Evolutionary conservation across 2,797 vertebrate genomes (phyloP).

Genomic region (Aviceda leuphotes): DNA sequence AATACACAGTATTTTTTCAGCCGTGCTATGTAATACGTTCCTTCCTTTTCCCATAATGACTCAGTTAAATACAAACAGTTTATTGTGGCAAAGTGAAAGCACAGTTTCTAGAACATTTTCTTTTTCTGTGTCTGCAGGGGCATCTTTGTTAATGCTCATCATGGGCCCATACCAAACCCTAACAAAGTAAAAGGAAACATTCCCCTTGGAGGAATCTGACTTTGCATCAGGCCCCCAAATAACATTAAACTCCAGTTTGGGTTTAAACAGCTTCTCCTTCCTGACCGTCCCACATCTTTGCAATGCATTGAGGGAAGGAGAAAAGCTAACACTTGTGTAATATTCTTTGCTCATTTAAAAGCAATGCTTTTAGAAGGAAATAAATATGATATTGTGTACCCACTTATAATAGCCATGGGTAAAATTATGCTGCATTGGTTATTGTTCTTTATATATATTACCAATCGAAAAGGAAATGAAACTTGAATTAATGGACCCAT

Average conservation of each 20-base stretch:
- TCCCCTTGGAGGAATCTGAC: neutral
- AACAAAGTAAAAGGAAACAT: neutral
- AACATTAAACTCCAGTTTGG: neutral
- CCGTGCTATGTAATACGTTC: neutral
- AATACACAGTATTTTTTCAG: neutral
- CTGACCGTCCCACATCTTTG: neutral
- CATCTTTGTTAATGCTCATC: neutral
- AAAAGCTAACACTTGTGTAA: neutral
- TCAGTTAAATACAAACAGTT: neutral
- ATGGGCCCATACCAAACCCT: neutral
- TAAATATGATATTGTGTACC: neutral
- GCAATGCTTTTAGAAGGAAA: slow-evolving; percentile 28
- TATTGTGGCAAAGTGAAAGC: neutral
- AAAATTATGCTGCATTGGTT: slow-evolving; percentile 43
- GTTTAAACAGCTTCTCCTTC: neutral
- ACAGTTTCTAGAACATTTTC: neutral
- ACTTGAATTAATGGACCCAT: slow-evolving; percentile 55
- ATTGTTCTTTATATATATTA: slow-evolving; percentile 48
- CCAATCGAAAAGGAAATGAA: slow-evolving; percentile 40
- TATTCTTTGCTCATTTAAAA: slow-evolving; percentile 34
- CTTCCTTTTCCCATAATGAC: neutral
- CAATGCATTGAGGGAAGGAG: neutral
- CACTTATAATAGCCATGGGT: neutral
- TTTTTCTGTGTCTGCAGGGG: neutral
- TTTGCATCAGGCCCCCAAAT: neutral